phyloP scores from a whole-genome alignment of 2,113 vertebrate species.

The Clarias gariepinus region DNA sequence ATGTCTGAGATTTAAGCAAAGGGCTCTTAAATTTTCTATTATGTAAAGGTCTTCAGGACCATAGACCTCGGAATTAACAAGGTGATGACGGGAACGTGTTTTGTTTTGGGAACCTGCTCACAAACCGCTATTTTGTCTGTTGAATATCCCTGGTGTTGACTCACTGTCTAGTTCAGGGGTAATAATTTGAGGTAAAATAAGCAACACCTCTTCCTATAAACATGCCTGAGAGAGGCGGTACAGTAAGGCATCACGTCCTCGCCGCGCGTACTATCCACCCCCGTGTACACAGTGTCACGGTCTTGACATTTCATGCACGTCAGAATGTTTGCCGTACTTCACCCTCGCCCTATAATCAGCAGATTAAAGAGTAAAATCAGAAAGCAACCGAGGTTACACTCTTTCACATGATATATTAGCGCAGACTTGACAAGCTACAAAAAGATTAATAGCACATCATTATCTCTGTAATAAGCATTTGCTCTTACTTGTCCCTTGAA shows the following conservation, averaged over 20 bases:
- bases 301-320: not conserved
- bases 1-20: not conserved
- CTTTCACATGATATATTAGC: not conserved
- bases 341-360: not conserved
- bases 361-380: not conserved
- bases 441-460: not conserved
- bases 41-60: not conserved
- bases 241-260: not conserved
- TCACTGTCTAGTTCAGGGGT: not conserved
- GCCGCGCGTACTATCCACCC: not conserved
- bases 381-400: not conserved
- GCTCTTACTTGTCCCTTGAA: constrained; percentile 17
- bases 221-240: not conserved
- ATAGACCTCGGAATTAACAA: not conserved
- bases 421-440: not conserved
- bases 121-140: not conserved
- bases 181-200: not conserved
- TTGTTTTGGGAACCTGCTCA: not conserved
- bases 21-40: not conserved
- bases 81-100: too few species aligned
- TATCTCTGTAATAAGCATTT: not conserved
- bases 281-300: not conserved
- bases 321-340: not conserved
- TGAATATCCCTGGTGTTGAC: not conserved
- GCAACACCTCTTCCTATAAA: not conserved